phyloP scores from a whole-genome alignment of 2,888 invertebrate genomes.

The Cerastis rubricosa region DNA sequence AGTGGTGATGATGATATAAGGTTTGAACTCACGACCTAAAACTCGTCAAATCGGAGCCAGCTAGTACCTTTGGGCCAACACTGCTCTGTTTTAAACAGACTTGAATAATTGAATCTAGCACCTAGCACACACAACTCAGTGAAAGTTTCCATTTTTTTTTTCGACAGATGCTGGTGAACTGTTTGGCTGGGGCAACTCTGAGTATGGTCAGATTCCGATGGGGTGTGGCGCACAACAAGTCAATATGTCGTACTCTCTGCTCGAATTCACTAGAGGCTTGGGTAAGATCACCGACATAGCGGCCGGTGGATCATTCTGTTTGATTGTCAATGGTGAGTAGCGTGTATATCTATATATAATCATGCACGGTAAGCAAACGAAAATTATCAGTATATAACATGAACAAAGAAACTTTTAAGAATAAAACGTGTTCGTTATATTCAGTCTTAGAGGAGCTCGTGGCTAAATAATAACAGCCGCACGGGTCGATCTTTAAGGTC shows the following conservation, averaged over 20 bases:
- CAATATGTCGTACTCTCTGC: slow-evolving; percentile 92
- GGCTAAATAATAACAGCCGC: too few relatives aligned
- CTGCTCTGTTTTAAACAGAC: background rate
- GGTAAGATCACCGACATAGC: slow-evolving; percentile 96
- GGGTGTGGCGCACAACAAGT: slow-evolving; percentile 92
- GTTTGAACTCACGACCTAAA: background rate
- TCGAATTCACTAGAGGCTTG: slow-evolving; percentile 91
- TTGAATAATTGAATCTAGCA: background rate
- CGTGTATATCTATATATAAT: background rate
- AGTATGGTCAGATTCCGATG: slow-evolving; percentile 95
- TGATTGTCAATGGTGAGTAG: slow-evolving; percentile 94
- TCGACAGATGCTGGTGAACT: slow-evolving; percentile 95
- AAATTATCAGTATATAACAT: background rate
- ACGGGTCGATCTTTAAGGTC: too few relatives aligned
- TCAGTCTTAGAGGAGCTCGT: too few relatives aligned
- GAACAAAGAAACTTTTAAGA: too few relatives aligned
- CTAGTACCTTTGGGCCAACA: background rate
- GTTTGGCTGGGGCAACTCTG: slow-evolving; percentile 99
- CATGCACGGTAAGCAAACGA: background rate
- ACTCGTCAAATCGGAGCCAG: background rate
- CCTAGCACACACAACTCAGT: background rate
- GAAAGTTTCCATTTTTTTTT: background rate
- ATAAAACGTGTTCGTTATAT: too few relatives aligned
- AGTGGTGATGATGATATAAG: background rate
- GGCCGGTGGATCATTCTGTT: slow-evolving; percentile 96